Evolutionary conservation across 2,797 vertebrate genomes (phyloP), one percentile per base, ranked within the genome.

Genomic region (Sebastolobus altivelis): DNA sequence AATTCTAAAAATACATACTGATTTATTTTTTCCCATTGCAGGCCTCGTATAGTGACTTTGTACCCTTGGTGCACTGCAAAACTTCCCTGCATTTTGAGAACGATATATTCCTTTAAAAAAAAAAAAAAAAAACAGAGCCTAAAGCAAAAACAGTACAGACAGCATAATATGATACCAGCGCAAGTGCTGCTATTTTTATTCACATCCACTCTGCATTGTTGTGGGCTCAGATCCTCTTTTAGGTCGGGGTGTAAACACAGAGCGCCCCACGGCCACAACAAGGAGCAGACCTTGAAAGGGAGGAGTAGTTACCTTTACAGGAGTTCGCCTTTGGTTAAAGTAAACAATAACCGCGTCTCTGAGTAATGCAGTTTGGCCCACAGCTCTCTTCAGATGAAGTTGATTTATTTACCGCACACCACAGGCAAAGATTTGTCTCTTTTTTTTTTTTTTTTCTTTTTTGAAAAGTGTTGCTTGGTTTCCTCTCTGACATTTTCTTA

Each of bases 141-240:
- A 31, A 56, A 83, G 88, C 70, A 49, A 79, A 79, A 92, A 88
- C 79, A 79, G 65, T 79, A 40, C 84, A 90, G 85, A 83, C 88
- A 89, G 90, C 88, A 90, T 81, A 93, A 93, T 90, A 81, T 80
- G 89, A 93, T 80, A 88, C 83, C 79, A 75, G 83, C 16, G 2
- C 80, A 76, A 81, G 75, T 75, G 77, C 80, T 80, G 77, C 88
- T 92, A 91, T 89, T 92, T 92, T 79, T 88, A 87, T 86, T 88
- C 59, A 3, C 71, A 82, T 82, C 81, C 75, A 70, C 81, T 85
- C 81, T 84, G 83, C 77, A 54, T 86, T 85, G 85, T 93, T 78
- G 86, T 70, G 49, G 71, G 76, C 83, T 88, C 79, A 65, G 56
- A 92, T 85, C 49, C 60, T 77, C 70, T 81, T 91, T 85, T 79